These are phyloP conservation scores for Drosophila kurseongensis DNA, from an alignment of 1,140 invertebrate species.

Conservation along the genomic window DNA sequence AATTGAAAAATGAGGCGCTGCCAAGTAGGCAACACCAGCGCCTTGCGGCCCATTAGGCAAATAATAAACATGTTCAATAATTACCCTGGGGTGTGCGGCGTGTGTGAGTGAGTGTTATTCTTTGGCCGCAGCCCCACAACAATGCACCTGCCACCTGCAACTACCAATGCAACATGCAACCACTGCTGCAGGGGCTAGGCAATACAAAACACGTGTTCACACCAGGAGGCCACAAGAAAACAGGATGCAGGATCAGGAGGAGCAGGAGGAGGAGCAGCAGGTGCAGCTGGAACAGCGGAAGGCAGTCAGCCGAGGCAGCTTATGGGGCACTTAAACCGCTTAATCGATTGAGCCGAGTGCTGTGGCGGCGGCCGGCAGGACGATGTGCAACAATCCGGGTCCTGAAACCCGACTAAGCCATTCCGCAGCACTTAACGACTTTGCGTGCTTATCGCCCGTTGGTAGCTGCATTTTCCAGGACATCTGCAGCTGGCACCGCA, in stretches of 20 bases:
- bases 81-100: slow-evolving; percentile 34
- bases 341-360: slow-evolving; percentile 57
- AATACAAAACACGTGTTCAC: slow-evolving; percentile 57
- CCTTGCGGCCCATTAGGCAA: slow-evolving; percentile 55
- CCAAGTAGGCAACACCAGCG: slow-evolving; percentile 33
- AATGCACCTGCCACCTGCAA: slow-evolving; percentile 46
- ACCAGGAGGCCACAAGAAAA: slow-evolving; percentile 19
- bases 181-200: slow-evolving; percentile 34
- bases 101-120: slow-evolving; percentile 21
- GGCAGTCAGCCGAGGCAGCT: slow-evolving; percentile 40
- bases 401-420: slow-evolving; percentile 43
- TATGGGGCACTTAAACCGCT: slow-evolving; percentile 70
- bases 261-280: background rate
- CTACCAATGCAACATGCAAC: slow-evolving; percentile 10
- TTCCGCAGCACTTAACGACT: slow-evolving; percentile 66
- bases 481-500: slow-evolving; percentile 56
- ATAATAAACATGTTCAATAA: slow-evolving; percentile 65
- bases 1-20: slow-evolving; percentile 45
- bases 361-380: background rate
- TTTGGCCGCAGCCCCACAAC: slow-evolving; percentile 32
- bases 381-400: slow-evolving; percentile 41
- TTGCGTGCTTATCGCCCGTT: slow-evolving; percentile 52
- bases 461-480: slow-evolving; percentile 37
- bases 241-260: background rate
- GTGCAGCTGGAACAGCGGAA: background rate